These are phyloP conservation scores for Bacillus rossius DNA, from an alignment of 1,140 invertebrate species.

Conservation along the genomic window DNA sequence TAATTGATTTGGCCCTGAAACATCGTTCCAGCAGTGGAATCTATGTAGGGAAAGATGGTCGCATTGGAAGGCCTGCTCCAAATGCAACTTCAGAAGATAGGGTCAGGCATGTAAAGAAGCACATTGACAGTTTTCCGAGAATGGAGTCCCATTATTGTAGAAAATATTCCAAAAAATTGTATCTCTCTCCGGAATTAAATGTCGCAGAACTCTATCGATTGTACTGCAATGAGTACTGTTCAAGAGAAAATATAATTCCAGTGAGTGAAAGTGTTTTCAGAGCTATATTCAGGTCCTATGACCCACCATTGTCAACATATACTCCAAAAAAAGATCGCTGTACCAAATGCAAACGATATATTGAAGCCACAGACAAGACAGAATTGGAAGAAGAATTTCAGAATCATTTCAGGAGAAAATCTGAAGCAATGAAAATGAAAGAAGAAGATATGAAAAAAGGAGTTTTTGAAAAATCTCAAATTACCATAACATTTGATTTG, in stretches of 20 bases:
- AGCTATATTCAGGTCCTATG: slow-evolving; percentile 21
- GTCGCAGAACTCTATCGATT: slow-evolving; percentile 23
- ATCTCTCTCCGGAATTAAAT: slow-evolving; percentile 22
- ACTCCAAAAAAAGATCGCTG: slow-evolving; percentile 29
- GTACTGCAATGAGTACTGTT: slow-evolving; percentile 18
- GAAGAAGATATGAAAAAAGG: slow-evolving; percentile 21
- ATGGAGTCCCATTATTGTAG: slow-evolving; percentile 28
- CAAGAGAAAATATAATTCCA: slow-evolving; percentile 15
- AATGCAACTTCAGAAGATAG: slow-evolving; percentile 10
- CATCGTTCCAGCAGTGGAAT: slow-evolving; percentile 6
- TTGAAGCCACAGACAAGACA: slow-evolving; percentile 19
- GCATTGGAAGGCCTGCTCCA: slow-evolving; percentile 8
- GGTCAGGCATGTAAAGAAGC: slow-evolving; percentile 15
- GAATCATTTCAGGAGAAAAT: slow-evolving; percentile 24
- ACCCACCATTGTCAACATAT: slow-evolving; percentile 20
- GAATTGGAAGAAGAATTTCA: slow-evolving; percentile 17
- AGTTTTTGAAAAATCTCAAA: slow-evolving; percentile 12
- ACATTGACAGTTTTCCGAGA: slow-evolving; percentile 23
- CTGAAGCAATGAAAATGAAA: slow-evolving; percentile 20
- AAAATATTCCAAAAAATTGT: slow-evolving; percentile 19
- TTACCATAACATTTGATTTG: slow-evolving; percentile 28
- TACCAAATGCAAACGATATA: slow-evolving; percentile 23
- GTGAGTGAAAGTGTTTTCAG: slow-evolving; percentile 19
- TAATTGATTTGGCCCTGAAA: not conserved
- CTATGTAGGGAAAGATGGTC: slow-evolving; percentile 1